phyloP scores from a whole-genome alignment of 2,113 vertebrate genomes.

The Pteruthius melanotis region DNA sequence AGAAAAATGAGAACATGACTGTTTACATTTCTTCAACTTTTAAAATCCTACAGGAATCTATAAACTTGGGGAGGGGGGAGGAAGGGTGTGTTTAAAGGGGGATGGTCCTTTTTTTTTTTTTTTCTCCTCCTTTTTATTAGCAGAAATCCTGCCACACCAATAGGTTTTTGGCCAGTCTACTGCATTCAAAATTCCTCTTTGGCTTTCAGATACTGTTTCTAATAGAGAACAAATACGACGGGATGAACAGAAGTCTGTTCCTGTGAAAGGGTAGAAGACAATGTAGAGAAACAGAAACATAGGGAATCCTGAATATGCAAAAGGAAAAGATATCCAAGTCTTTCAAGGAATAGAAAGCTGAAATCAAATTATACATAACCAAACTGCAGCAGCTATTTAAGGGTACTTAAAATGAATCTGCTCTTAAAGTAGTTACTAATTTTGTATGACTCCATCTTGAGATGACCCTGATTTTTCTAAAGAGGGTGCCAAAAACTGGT shows the following conservation, averaged over 20 bases:
- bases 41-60: neutral
- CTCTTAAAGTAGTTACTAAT: neutral
- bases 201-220: neutral
- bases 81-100: neutral
- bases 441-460: neutral
- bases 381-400: neutral
- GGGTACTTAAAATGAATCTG: neutral
- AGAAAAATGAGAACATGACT: neutral
- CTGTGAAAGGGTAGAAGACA: neutral
- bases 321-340: neutral
- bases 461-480: neutral
- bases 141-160: neutral
- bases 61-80: neutral
- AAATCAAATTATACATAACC: neutral
- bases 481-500: neutral
- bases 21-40: neutral
- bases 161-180: neutral
- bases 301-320: neutral
- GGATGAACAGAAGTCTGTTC: neutral
- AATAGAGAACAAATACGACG: neutral
- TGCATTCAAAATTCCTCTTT: neutral
- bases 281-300: neutral
- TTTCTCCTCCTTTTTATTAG: neutral
- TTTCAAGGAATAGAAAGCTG: neutral
- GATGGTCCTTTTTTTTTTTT: neutral